Conservation (phyloP, 2,113 vertebrate species). For the Neotoma lepida region DNA sequence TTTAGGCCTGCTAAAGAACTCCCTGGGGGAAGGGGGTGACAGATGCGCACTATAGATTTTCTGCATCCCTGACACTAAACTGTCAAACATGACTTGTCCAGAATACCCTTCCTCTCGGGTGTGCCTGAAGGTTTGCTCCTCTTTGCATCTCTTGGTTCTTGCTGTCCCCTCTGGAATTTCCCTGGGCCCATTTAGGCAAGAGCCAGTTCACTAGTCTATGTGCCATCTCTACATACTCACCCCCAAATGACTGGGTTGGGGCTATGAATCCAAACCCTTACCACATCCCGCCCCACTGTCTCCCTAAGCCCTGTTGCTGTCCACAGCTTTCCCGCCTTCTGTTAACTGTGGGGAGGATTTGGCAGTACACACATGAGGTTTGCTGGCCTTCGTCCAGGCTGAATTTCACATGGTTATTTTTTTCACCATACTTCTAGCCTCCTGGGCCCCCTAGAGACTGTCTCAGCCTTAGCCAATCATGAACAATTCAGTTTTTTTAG, state of each 20-base stretch:
- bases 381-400: conserved; percentile 58
- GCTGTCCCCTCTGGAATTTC: background rate
- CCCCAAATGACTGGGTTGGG: background rate
- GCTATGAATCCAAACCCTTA: background rate
- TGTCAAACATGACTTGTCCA: background rate
- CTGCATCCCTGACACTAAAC: background rate
- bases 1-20: background rate
- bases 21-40: background rate
- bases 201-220: background rate
- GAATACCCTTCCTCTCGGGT: background rate
- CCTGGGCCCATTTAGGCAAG: background rate
- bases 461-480: conserved; percentile 56
- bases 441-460: conserved; percentile 46
- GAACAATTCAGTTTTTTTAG: conserved; percentile 48
- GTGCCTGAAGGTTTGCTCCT: background rate
- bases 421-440: conserved; percentile 65
- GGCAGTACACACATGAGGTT: conserved; percentile 27
- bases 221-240: conserved; percentile 32
- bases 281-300: background rate
- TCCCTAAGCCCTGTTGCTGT: background rate
- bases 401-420: conserved; percentile 66
- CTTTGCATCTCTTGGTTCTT: background rate
- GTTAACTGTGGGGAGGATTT: conserved; percentile 57
- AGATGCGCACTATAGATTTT: background rate
- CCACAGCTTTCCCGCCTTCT: background rate